These are phyloP conservation scores for Antechinus stuartii DNA, from an alignment of 2,113 vertebrate species.

Conservation along the genomic window DNA sequence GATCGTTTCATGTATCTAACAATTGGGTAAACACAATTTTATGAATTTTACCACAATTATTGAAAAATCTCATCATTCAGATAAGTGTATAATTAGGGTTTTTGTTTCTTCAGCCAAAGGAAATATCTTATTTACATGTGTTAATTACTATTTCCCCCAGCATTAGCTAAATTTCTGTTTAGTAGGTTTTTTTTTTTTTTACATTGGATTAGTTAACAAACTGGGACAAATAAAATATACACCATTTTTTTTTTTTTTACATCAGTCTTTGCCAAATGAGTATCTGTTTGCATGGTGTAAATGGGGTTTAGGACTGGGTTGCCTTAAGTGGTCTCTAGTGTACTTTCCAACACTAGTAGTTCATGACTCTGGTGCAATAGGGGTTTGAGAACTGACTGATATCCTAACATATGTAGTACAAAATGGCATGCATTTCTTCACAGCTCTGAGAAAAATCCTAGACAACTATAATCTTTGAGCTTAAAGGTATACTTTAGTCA, in stretches of 20 bases:
- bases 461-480: not conserved
- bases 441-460: not conserved
- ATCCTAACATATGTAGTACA: not conserved
- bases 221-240: not conserved
- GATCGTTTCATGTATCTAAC: slow-evolving; percentile 55
- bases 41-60: not conserved
- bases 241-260: not conserved
- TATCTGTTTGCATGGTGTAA: not conserved
- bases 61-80: not conserved
- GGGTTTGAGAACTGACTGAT: not conserved
- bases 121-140: slow-evolving; percentile 35
- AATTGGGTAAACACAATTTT: not conserved
- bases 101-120: slow-evolving; percentile 15
- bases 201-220: not conserved
- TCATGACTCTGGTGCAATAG: not conserved
- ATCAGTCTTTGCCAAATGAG: not conserved
- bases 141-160: not conserved
- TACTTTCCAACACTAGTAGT: not conserved
- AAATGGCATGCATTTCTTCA: not conserved
- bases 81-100: slow-evolving; percentile 21
- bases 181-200: not conserved
- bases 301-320: not conserved
- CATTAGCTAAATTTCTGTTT: slow-evolving; percentile 22
- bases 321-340: not conserved
- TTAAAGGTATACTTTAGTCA: not conserved